Conservation (phyloP, 2,888 invertebrate genomes). For the Andrena bucephala region DNA sequence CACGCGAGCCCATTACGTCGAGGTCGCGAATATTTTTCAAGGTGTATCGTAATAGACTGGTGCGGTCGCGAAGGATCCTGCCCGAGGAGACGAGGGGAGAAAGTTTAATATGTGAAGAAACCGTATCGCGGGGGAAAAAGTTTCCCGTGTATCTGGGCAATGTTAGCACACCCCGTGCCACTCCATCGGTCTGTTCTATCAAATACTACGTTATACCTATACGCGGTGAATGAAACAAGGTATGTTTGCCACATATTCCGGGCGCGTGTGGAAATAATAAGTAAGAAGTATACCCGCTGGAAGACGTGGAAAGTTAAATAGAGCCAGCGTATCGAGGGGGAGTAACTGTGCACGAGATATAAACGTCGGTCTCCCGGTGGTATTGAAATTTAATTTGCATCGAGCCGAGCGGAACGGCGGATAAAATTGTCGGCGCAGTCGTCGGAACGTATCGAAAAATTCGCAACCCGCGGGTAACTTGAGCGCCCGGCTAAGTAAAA, state of each 20-base stretch:
- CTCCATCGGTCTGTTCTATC: constrained; percentile 38
- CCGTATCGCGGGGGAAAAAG: constrained; percentile 33
- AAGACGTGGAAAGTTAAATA: constrained; percentile 31
- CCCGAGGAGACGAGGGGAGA: constrained; percentile 32
- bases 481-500: neutral
- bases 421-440: constrained; percentile 19
- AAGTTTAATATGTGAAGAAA: constrained; percentile 58
- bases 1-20: constrained; percentile 21
- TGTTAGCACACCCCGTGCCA: neutral
- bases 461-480: constrained; percentile 9
- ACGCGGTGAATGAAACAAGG: constrained; percentile 23
- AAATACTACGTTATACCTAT: neutral
- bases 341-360: neutral
- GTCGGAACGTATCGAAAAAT: constrained; percentile 18
- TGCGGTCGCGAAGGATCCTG: constrained; percentile 30
- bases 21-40: constrained; percentile 50
- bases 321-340: neutral
- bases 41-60: constrained; percentile 41
- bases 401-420: constrained; percentile 31
- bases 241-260: constrained; percentile 25
- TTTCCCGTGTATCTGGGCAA: constrained; percentile 5
- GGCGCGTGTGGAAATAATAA: constrained; percentile 41
- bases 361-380: neutral
- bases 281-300: constrained; percentile 5
- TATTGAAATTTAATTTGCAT: constrained; percentile 51